These are phyloP conservation scores for Galleria mellonella DNA, from an alignment of 1,140 invertebrate genomes.

Conservation along the genomic window DNA sequence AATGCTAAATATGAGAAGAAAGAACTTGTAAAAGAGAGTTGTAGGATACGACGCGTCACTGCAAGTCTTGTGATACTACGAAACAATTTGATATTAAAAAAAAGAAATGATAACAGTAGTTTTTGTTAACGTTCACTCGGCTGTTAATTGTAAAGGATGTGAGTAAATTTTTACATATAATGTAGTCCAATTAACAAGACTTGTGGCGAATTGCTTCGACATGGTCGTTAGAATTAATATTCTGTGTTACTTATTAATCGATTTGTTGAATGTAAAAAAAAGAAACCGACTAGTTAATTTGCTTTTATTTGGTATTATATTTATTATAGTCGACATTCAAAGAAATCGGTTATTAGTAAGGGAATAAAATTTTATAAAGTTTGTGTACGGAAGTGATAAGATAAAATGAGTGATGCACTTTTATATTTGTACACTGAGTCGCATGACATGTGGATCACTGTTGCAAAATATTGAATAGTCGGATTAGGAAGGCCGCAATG, in stretches of 20 bases:
- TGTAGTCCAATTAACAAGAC: too few relatives aligned
- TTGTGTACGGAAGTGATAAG: constrained; percentile 16
- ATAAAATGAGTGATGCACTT: constrained; percentile 15
- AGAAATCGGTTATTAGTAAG: constrained; percentile 12
- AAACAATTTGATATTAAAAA: too few relatives aligned
- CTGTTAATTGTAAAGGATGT: too few relatives aligned
- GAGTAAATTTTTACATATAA: too few relatives aligned
- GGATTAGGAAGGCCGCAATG: constrained; percentile 1
- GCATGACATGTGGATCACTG: constrained; percentile 9
- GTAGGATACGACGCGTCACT: too few relatives aligned
- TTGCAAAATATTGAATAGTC: background rate
- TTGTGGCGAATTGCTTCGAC: too few relatives aligned
- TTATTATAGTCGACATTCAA: background rate
- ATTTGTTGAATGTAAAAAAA: constrained; percentile 1
- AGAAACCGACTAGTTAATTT: too few relatives aligned
- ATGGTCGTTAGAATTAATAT: too few relatives aligned
- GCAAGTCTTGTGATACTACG: too few relatives aligned
- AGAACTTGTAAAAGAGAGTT: background rate
- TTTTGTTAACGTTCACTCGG: too few relatives aligned
- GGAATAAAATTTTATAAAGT: constrained; percentile 14
- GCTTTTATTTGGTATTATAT: too few relatives aligned
- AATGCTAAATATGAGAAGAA: background rate
- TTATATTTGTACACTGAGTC: constrained; percentile 18
- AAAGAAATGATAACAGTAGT: too few relatives aligned
- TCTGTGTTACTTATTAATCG: constrained; percentile 6